Evolutionary conservation across 2,113 vertebrate genomes (phyloP), one percentile per base, ranked within the genome.

Genomic region (Galemys pyrenaicus): DNA sequence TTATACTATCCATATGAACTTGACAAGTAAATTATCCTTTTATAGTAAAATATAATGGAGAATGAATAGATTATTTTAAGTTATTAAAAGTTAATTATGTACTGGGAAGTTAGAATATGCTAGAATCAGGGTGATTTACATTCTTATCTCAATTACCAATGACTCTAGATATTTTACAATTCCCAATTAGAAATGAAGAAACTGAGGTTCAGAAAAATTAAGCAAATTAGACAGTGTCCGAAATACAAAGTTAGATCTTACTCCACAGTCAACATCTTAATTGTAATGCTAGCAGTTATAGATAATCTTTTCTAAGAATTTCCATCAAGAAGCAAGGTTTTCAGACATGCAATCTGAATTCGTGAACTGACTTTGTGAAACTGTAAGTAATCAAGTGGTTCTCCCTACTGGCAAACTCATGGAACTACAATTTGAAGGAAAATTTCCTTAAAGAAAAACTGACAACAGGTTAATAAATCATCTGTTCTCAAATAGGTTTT

Each of bases 11-110:
- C 37, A 88, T 30, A 64, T 89, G n/a, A 62, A 94, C 30, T 44
- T 81, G 16, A 67, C 39, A 92, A 87, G n/a, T 58, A 2, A 87
- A 79, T 95, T 75, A 74, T 46, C 11, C 22, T 67, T 81, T 88
- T 85, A 86, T 87, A 24, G 24, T 28, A 51, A 87, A 91, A 80
- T 82, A 73, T 64, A 81, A 87, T 62, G 51, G 22, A 30, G 30
- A 89, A 12, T 75, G 77, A 44, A 67, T 77, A 46, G 20, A 81
- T 81, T 93, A 92, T 83, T 91, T 74, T 79, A 9, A 91, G 1
- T 89, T 80, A 68, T 65, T 73, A 81, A 84, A 73, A 89, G 51
- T 93, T 91, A 95, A 15, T n/a, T 78, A 75, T 90, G 77, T 90
- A 79, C n/a, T 75, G 7, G 78, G n/a, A 17, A 71, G 44, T 56